A percentile compares a stretch with the other conserved stretches of the same genome.
phyloP scores from a whole-genome alignment of 2,113 vertebrate species.

The Todiramphus saurophagus region DNA sequence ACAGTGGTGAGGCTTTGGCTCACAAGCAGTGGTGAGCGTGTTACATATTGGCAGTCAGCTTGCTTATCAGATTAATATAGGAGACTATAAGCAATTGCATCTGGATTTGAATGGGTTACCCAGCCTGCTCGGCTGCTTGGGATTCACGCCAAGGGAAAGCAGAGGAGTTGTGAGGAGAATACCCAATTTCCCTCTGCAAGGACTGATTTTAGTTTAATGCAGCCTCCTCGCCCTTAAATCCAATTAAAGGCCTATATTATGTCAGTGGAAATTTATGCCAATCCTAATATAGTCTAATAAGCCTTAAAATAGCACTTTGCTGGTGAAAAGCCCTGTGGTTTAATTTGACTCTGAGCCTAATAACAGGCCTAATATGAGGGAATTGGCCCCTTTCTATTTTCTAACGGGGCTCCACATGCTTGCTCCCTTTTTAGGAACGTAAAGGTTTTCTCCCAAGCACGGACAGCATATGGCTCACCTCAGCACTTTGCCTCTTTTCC shows the following conservation, averaged over 20 bases:
- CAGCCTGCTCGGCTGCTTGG: slow-evolving; percentile 40
- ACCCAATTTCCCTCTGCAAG: slow-evolving; percentile 60
- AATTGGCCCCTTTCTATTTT: slow-evolving; percentile 76
- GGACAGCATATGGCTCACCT: neutral
- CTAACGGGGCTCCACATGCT: slow-evolving; percentile 57
- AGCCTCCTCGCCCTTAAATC: slow-evolving; percentile 80
- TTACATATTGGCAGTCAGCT: slow-evolving; percentile 12
- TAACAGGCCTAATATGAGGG: slow-evolving; percentile 79
- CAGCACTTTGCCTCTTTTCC: slow-evolving; percentile 22
- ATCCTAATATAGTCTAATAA: slow-evolving; percentile 86
- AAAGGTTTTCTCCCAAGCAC: neutral
- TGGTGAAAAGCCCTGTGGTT: slow-evolving; percentile 80
- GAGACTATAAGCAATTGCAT: slow-evolving; percentile 59
- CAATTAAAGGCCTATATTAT: slow-evolving; percentile 84
- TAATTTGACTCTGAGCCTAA: slow-evolving; percentile 82
- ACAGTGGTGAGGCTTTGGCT: neutral
- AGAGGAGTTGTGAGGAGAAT: slow-evolving; percentile 68
- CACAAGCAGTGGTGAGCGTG: neutral
- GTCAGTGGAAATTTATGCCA: slow-evolving; percentile 84
- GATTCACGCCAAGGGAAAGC: slow-evolving; percentile 63
- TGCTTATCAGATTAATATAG: slow-evolving; percentile 45
- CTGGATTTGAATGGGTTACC: slow-evolving; percentile 69
- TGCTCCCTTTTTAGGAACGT: slow-evolving; percentile 33
- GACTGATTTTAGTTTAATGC: slow-evolving; percentile 75
- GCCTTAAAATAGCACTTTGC: slow-evolving; percentile 82